Evolutionary conservation across 2,113 vertebrate genomes (phyloP).

Genomic region (Gambusia affinis): DNA sequence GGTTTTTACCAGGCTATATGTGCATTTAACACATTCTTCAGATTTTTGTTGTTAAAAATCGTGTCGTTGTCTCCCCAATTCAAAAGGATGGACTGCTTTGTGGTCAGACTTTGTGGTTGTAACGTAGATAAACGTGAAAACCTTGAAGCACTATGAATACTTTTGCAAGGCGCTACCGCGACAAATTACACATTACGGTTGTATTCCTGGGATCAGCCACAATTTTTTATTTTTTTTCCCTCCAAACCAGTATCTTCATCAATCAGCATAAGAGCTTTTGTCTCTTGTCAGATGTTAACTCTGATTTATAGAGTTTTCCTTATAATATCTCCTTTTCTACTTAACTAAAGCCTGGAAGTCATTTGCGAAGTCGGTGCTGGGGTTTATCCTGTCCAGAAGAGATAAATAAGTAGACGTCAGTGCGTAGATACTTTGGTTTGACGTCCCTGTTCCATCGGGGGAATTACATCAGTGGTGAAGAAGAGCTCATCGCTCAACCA

Average conservation of each 20-base stretch:
- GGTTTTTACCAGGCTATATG: too few species aligned
- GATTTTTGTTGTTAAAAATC: too few species aligned
- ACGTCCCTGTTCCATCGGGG: constrained; percentile 53
- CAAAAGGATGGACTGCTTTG: too few species aligned
- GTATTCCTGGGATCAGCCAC: background rate
- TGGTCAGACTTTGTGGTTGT: background rate
- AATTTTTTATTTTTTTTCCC: too few species aligned
- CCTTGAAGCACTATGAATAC: background rate
- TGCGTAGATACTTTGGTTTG: constrained; percentile 36
- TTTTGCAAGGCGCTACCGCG: background rate
- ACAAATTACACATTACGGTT: background rate
- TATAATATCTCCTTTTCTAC: constrained; percentile 9
- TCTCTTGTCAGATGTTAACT: constrained; percentile 50
- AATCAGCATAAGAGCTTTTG: constrained; percentile 5
- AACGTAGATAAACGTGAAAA: background rate
- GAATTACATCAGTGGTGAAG: constrained; percentile 56
- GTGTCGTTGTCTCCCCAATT: too few species aligned
- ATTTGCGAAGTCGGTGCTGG: constrained; percentile 53
- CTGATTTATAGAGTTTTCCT: background rate
- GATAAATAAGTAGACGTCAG: constrained; percentile 38
- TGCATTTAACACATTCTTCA: too few species aligned
- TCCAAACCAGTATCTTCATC: background rate
- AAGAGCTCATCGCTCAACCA: constrained; percentile 40
- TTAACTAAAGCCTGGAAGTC: constrained; percentile 53
- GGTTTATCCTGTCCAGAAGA: constrained; percentile 36